Evolutionary conservation across 2,113 vertebrate species (phyloP).

Genomic region (Ranitomeya imitator): DNA sequence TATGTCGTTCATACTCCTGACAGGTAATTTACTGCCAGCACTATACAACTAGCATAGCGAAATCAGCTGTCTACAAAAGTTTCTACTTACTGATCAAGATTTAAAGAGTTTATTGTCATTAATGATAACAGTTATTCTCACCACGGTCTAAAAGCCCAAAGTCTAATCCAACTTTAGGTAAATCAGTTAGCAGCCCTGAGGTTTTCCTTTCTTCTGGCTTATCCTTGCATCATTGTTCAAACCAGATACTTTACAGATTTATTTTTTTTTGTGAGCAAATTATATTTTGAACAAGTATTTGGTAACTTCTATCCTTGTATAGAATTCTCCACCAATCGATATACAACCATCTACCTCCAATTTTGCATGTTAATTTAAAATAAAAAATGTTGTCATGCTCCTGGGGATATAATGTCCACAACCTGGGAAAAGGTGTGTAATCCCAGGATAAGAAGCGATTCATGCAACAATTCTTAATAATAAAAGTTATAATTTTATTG

Average conservation of each 20-base stretch:
- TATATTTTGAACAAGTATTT: background rate
- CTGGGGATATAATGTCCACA: too few species aligned
- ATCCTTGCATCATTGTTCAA: background rate
- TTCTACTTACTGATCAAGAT: background rate
- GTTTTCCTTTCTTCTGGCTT: background rate
- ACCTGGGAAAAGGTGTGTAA: too few species aligned
- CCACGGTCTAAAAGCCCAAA: background rate
- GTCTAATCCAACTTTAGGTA: background rate
- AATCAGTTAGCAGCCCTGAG: background rate
- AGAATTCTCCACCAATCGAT: background rate
- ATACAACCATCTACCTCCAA: too few species aligned
- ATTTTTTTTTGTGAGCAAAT: background rate
- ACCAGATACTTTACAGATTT: background rate
- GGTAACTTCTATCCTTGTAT: background rate
- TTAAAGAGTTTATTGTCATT: slow-evolving; percentile 24
- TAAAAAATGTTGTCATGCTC: too few species aligned
- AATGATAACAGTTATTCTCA: background rate
- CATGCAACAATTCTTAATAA: too few species aligned
- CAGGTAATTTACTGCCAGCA: slow-evolving; percentile 30
- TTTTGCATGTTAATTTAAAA: too few species aligned
- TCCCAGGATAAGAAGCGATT: too few species aligned
- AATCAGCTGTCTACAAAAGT: slow-evolving; percentile 34
- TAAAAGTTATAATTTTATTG: too few species aligned
- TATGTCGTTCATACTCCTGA: slow-evolving; percentile 29
- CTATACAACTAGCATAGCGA: slow-evolving; percentile 7